Base-by-base conservation (phyloP, 1,140 invertebrate species). In the Paraescarpia echinospica region DNA sequence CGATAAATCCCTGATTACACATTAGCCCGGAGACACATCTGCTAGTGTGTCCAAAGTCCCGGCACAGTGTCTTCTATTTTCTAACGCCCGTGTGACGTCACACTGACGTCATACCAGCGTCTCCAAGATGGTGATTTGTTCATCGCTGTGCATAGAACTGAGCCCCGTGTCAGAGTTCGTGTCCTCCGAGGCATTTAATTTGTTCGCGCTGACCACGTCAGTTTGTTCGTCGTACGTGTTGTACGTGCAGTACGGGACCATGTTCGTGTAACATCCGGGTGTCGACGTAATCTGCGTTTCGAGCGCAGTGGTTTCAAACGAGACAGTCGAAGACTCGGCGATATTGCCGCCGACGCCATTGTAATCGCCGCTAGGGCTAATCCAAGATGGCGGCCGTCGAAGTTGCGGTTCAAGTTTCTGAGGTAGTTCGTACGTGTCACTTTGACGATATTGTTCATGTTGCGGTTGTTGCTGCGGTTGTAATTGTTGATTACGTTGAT, bases 141-240 rank as follows among this genome's bases (percentile, higher is more conserved):
- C 96, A 92, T 96, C 96, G 92, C 96, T 96, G 94, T 97, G 96
- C 90, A 97, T 94, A 0, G 96, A 97, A 94, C 97, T 97, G 5
- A 97, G 95, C 0, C 97, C 97, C 0, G 97, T 97, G 94, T 97
- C 97, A 0, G 97, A 97, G 93, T 97, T 97, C n/a, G 96, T 96
- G 94, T 97, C 97, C 41, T 95, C 92, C 91, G 91, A 91, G 9
- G 35, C 33, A 48, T 59, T 91, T 12, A 22, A 9, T 48, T 91
- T 34, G 91, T 34, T 34, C 6, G 48, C 91, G n/a, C 33, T 48
- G 27, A 41, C 41, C n/a, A 33, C 91, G 22, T 33, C 91, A 6
- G 91, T 35, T 31, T 34, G 89, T 89, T 34, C n/a, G 88, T 34
- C 92, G 59, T 89, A 31, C 33, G 34, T 88, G 48, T 31, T 33